Base-by-base conservation (phyloP, 1,140 invertebrate species). In the Brachionus koreanus region DNA sequence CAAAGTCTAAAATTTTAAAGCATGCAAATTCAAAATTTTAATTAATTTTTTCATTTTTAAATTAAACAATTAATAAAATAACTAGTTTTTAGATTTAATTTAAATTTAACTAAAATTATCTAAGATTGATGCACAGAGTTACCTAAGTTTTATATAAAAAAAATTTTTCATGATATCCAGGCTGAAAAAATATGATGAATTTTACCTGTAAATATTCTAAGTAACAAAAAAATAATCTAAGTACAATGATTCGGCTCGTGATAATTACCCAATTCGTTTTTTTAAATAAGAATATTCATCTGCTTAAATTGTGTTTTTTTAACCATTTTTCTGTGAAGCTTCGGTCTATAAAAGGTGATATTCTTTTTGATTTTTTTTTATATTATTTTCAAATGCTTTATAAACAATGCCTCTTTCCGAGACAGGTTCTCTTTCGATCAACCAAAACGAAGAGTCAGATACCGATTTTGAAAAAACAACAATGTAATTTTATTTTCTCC, bases 351-450 rank as follows among this genome's bases (percentile, higher is more conserved):
- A 19, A 57, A 57, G 49, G 49, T 57, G 49, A 57, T 19, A 7
- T 57, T 19, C 5, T 57, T 57, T 57, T 57, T 57, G 0, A 23
- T 3, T 57, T 57, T 57, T 42, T 10, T 57, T 57, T 16, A 57
- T 57, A 57, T 57, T 57, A 0, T 19, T 57, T 57, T 57, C 49
- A 57, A 57, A 57, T 57, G 49, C 49, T 57, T 57, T 19, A 57
- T 57, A 57, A 19, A 57, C 49, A 57, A 57, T 57, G 49, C n/a
- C 49, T 57, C n/a, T 57, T 9, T 57, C 19, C 49, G 19, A 57
- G 49, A 57, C 49, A 57, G 49, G 49, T 57, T 57, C 49, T 57
- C 49, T 57, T 57, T 57, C 49, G 49, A 57, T 57, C 49, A 57
- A 57, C 49, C 49, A 57, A 57, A 57, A 23, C 49, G 49, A 25